Conservation (phyloP, 2,113 vertebrate genomes). For the Xiphophorus couchianus region DNA sequence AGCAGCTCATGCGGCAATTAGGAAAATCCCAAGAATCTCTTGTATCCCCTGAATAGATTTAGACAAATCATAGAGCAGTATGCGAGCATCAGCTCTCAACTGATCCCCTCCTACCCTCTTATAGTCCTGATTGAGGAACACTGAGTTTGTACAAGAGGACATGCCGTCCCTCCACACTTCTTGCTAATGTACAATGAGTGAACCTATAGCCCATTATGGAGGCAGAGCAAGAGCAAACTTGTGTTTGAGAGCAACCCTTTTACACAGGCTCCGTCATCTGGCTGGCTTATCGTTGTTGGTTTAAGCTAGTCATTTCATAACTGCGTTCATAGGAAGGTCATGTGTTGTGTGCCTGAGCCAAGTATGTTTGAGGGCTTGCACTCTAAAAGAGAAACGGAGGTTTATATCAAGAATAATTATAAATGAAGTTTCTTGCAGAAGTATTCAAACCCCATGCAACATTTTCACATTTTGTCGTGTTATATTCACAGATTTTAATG, state of each 20-base stretch:
- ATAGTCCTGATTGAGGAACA: slow-evolving; percentile 55
- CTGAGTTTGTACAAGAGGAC: slow-evolving; percentile 38
- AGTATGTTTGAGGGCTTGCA: slow-evolving; percentile 27
- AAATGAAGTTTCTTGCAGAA: slow-evolving; percentile 49
- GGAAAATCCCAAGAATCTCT: slow-evolving; percentile 26
- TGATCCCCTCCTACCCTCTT: slow-evolving; percentile 43
- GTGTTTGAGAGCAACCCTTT: slow-evolving; percentile 60
- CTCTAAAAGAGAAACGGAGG: slow-evolving; percentile 19
- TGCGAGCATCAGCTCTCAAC: slow-evolving; percentile 30
- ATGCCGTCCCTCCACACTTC: slow-evolving; percentile 22
- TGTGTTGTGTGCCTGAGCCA: slow-evolving; percentile 13
- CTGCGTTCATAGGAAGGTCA: slow-evolving; percentile 49
- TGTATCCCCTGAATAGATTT: slow-evolving; percentile 33
- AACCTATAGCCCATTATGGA: slow-evolving; percentile 60
- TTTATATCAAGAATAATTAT: slow-evolving; percentile 63
- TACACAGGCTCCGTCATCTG: slow-evolving; percentile 51
- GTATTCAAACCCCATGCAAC: background rate
- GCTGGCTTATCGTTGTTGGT: slow-evolving; percentile 54
- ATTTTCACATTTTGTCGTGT: background rate
- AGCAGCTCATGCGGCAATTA: slow-evolving; percentile 20
- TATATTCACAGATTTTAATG: no score
- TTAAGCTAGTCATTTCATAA: slow-evolving; percentile 62
- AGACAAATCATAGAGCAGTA: slow-evolving; percentile 41
- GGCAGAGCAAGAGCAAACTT: slow-evolving; percentile 56
- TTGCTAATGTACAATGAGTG: slow-evolving; percentile 64